A percentile compares a stretch with the other conserved stretches of the same genome.
These are phyloP conservation scores for Drepana falcataria DNA, from an alignment of 2,888 invertebrate genomes.

Conservation along the genomic window DNA sequence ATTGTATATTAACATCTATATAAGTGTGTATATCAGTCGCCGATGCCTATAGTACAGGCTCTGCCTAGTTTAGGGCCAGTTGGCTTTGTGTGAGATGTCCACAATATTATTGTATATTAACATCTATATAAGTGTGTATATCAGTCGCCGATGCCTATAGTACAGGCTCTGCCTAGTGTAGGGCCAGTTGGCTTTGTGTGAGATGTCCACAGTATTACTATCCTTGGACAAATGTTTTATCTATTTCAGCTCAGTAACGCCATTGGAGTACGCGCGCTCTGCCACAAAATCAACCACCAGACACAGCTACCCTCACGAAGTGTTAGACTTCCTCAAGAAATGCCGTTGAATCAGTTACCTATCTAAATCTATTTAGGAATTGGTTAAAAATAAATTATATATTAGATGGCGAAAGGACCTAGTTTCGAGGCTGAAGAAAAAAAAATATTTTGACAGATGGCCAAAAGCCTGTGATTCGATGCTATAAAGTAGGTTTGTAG, in stretches of 20 bases:
- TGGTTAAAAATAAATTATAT: neutral
- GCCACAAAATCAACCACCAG: conserved; percentile 48
- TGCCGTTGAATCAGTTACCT: conserved; percentile 42
- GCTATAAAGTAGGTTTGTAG: too few species aligned
- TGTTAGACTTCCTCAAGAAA: conserved; percentile 63
- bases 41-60: too few species aligned
- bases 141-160: too few species aligned
- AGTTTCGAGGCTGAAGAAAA: neutral
- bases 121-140: too few species aligned
- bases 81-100: too few species aligned
- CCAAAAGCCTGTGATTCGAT: neutral
- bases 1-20: too few species aligned
- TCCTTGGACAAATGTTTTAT: conserved; percentile 8
- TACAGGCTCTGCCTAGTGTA: too few species aligned
- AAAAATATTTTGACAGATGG: neutral
- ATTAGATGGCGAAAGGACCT: neutral
- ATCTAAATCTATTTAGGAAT: neutral
- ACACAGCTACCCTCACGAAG: conserved; percentile 53
- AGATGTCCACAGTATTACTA: too few species aligned
- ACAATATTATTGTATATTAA: too few species aligned
- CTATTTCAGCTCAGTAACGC: conserved; percentile 48
- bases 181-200: too few species aligned
- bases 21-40: too few species aligned
- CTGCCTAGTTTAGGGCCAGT: too few species aligned
- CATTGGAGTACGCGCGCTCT: conserved; percentile 56